These are phyloP conservation scores for Blastomussa wellsi DNA, from an alignment of 92 coral and sea anemone species.

Conservation along the genomic window DNA sequence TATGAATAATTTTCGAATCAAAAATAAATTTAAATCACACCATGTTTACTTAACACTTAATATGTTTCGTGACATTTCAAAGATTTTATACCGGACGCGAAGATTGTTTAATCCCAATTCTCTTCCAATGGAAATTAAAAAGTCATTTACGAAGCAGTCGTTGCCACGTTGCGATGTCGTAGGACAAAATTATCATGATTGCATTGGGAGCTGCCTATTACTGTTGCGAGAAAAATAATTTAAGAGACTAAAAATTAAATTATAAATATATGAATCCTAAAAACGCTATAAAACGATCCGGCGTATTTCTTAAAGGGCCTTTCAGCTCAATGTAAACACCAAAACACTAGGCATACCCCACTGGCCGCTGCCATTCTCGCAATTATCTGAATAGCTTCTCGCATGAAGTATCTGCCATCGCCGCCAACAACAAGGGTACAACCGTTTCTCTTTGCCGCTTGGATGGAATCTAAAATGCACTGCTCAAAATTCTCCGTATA, in stretches of 20 bases:
- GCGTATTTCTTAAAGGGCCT: too few relatives aligned
- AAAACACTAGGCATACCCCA: conserved; percentile 57
- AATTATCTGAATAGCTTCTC: conserved; percentile 80
- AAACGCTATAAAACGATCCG: not conserved
- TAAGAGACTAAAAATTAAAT: too few relatives aligned
- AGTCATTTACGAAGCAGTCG: not conserved
- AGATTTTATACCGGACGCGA: not conserved
- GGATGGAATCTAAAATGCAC: conserved; percentile 90
- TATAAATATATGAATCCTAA: too few relatives aligned
- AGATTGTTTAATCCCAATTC: not conserved
- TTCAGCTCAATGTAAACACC: not conserved
- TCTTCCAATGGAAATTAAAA: not conserved
- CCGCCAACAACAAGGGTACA: conserved; percentile 94
- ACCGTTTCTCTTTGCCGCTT: conserved; percentile 71
- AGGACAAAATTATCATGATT: not conserved
- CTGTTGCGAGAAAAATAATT: too few relatives aligned
- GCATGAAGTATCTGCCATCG: conserved; percentile 96
- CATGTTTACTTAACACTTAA: too few relatives aligned
- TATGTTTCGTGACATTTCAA: not conserved
- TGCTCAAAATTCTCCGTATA: conserved; percentile 98
- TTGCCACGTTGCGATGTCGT: not conserved
- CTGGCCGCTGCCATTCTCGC: conserved; percentile 95
- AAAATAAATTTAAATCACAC: too few relatives aligned
- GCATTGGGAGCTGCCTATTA: too few relatives aligned
- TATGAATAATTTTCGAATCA: too few relatives aligned